phyloP scores from a whole-genome alignment of 1,140 invertebrate species.

The Procambarus virginalis region DNA sequence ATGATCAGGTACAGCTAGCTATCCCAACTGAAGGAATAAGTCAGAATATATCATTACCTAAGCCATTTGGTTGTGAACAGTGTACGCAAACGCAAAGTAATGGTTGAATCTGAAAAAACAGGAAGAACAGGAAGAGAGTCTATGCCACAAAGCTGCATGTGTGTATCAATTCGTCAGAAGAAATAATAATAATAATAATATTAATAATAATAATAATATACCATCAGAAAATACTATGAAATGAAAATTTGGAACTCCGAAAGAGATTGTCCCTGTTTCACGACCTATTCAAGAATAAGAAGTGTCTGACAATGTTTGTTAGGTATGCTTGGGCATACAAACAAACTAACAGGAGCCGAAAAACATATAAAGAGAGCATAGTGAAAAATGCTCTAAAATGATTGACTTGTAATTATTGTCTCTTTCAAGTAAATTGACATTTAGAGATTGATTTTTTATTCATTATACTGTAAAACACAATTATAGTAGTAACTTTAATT shows the following conservation, averaged over 20 bases:
- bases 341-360: not conserved
- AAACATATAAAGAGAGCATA: too few relatives aligned
- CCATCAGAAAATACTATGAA: not conserved
- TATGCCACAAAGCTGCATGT: not conserved
- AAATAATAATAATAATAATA: not conserved
- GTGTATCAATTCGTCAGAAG: too few relatives aligned
- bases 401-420: too few relatives aligned
- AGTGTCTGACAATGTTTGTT: not conserved
- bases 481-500: too few relatives aligned
- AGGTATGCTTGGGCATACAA: not conserved
- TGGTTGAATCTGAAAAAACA: not conserved
- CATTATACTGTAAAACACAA: too few relatives aligned
- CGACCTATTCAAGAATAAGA: conserved; percentile 17
- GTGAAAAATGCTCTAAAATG: too few relatives aligned
- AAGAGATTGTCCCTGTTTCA: conserved; percentile 6
- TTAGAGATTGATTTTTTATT: too few relatives aligned
- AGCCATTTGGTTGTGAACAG: not conserved
- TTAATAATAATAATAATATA: too few relatives aligned
- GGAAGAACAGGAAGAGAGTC: not conserved
- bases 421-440: too few relatives aligned
- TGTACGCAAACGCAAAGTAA: not conserved
- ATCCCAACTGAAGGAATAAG: too few relatives aligned
- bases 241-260: not conserved
- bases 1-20: too few relatives aligned
- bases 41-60: too few relatives aligned